Base-by-base conservation (phyloP, 30 jellyfish, hydroid and myxozoan species). In the Sanderia malayensis region DNA sequence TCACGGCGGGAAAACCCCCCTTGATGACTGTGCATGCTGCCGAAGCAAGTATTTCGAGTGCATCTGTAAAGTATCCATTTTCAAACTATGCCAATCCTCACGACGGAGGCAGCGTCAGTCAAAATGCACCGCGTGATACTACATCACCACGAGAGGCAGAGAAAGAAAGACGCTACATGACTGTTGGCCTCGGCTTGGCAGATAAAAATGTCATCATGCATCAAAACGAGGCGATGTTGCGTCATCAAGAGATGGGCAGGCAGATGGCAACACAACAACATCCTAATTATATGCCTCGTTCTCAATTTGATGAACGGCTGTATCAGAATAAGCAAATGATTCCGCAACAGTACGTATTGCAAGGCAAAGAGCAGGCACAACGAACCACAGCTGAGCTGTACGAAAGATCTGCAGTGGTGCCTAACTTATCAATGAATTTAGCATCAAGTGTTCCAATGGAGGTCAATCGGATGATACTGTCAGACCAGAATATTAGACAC, bases 321-420 rank as follows among this genome's bases (percentile, higher is more conserved):
- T n/a, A n/a, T n/a, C n/a, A n/a, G n/a, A 13, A 13, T 37, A 37
- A 4, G 10, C 52, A 37, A 4, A 37, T 6, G 27, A 17, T 46
- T 64, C 73, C 57, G 46, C 34, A 37, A 4, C 71, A 29, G 23
- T 76, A 29, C 71, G 62, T 62, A 2, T 4, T 77, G 81, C 21
- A 74, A 20, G 71, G 61, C 34, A 71, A 34, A 29, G 93, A 93
- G 25, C 73, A 67, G 28, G 69, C 88, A 45, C 86, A 86, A 19
- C 31, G 94, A 30, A 66, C 93, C 1, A 46, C 34, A 18, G 21
- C 71, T 8, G 97, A 89, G 29, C 25, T 73, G 70, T 67, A 33
- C 26, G 87, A 89, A 62, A 88, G 97, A 2, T 79, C 95, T 31
- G 97, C 94, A 7, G 28, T 74, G n/a, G 78, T 89, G 18, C 97